Conservation (phyloP, 2,797 vertebrate species). For the Melanotaenia parkinsoni region DNA sequence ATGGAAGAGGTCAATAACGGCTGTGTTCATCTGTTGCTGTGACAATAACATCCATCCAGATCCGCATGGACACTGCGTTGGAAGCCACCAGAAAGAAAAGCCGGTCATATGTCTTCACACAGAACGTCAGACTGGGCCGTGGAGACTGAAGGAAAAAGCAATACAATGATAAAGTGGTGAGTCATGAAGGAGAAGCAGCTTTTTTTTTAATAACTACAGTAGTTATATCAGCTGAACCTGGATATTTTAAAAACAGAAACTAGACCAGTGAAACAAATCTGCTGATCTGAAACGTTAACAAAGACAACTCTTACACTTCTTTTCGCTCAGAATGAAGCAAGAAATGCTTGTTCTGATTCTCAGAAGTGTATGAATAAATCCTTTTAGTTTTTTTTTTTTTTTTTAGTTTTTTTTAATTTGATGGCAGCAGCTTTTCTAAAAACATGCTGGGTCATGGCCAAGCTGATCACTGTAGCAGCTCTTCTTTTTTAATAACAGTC, state of each 20-base stretch:
- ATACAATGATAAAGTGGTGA: neutral
- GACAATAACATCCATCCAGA: conserved; percentile 95
- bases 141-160: conserved; percentile 83
- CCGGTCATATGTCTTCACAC: conserved; percentile 93
- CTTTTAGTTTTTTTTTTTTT: neutral
- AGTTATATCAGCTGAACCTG: neutral
- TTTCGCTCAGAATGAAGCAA: neutral
- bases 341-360: conserved; percentile 3
- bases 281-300: conserved; percentile 2
- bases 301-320: neutral
- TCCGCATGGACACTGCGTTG: conserved; percentile 91
- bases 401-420: neutral
- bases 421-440: neutral
- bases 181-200: neutral
- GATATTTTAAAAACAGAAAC: neutral
- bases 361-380: neutral
- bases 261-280: neutral
- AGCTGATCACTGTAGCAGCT: neutral
- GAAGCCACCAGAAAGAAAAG: conserved; percentile 92
- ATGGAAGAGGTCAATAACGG: conserved; percentile 80
- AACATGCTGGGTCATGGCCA: neutral
- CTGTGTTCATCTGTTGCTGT: conserved; percentile 91
- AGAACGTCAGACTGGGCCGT: conserved; percentile 89
- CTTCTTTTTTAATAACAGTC: neutral
- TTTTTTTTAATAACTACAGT: neutral